Percentiles rank a stretch among this genome's conserved stretches.
Evolutionary conservation across 2,797 vertebrate genomes (phyloP).

Genomic region (Allenopithecus nigroviridis): DNA sequence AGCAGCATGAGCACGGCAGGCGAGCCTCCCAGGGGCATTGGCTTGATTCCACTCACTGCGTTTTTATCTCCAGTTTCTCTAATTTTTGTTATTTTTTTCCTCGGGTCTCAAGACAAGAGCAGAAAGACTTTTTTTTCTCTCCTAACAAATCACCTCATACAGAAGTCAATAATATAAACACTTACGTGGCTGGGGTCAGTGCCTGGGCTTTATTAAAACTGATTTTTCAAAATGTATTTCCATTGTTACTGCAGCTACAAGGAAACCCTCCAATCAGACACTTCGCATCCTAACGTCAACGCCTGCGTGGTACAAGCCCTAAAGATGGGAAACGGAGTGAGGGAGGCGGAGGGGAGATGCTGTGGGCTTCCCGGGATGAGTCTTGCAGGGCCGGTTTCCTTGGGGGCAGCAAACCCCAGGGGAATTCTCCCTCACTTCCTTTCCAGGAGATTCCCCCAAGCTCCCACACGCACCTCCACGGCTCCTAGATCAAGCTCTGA

Average conservation of each 20-base stretch:
- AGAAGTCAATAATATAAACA: slow-evolving; percentile 86
- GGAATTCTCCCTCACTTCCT: background rate
- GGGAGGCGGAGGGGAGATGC: background rate
- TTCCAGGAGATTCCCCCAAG: background rate
- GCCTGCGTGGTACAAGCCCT: background rate
- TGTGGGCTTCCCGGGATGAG: slow-evolving; percentile 11
- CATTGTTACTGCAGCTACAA: slow-evolving; percentile 66
- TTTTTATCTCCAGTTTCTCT: slow-evolving; percentile 85
- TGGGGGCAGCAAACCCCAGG: slow-evolving; percentile 54
- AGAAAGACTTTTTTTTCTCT: slow-evolving; percentile 69
- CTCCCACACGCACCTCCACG: slow-evolving; percentile 7
- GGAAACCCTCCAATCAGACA: slow-evolving; percentile 64
- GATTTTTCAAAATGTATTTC: slow-evolving; percentile 85
- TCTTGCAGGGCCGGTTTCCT: background rate
- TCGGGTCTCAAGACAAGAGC: slow-evolving; percentile 82
- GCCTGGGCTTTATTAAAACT: slow-evolving; percentile 86
- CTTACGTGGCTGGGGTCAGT: slow-evolving; percentile 82
- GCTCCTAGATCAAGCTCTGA: background rate
- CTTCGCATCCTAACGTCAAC: background rate
- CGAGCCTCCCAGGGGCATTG: slow-evolving; percentile 87
- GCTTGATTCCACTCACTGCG: slow-evolving; percentile 84
- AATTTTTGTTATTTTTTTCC: slow-evolving; percentile 85
- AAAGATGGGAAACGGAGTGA: slow-evolving; percentile 30
- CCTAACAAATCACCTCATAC: slow-evolving; percentile 82
- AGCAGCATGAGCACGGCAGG: slow-evolving; percentile 83